Evolutionary conservation across 2,113 vertebrate genomes (phyloP).

Genomic region (Dasyurus viverrinus): DNA sequence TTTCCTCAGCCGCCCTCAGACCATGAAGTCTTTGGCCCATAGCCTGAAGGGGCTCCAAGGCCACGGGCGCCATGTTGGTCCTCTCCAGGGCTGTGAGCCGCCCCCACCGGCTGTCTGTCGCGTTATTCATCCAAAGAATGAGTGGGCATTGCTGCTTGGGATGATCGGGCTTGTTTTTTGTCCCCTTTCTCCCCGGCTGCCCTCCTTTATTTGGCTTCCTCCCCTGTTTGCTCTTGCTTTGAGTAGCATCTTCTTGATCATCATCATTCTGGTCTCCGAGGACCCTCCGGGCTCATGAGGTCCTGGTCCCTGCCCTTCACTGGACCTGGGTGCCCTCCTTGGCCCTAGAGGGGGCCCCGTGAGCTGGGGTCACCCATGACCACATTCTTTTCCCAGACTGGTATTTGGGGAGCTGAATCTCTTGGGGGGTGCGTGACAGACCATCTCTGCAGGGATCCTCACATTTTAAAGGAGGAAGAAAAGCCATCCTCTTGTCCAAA

Average conservation of each 20-base stretch:
- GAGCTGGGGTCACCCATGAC: neutral
- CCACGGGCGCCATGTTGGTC: neutral
- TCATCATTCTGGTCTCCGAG: neutral
- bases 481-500: neutral
- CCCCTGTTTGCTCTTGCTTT: no score
- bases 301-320: neutral
- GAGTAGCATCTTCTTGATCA: neutral
- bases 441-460: neutral
- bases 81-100: neutral
- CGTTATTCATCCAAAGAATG: neutral
- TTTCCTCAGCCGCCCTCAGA: neutral
- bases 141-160: neutral
- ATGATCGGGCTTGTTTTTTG: no score
- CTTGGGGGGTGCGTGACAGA: neutral
- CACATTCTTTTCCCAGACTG: neutral
- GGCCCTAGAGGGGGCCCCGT: neutral
- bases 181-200: neutral
- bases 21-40: neutral
- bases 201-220: neutral
- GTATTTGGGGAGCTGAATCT: neutral
- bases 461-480: conserved; percentile 35
- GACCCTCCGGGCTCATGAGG: neutral
- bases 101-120: no score
- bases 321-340: neutral
- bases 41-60: neutral